Percentiles rank a stretch among this genome's conserved stretches.
phyloP scores from a whole-genome alignment of 2,797 vertebrate genomes.

The Harpagifer antarcticus region DNA sequence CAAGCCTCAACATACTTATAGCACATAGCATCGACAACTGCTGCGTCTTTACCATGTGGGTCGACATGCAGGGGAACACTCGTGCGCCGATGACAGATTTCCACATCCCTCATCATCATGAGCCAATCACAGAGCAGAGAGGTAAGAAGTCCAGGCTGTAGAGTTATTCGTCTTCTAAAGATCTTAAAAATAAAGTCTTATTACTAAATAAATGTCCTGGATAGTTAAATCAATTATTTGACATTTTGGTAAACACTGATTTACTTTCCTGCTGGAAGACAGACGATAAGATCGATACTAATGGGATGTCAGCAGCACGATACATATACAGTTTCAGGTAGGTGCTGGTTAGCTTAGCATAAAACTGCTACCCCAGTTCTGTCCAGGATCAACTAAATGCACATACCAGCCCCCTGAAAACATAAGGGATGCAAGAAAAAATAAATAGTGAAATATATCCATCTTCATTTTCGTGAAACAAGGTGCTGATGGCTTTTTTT shows the following conservation, averaged over 20 bases:
- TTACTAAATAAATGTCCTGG: not conserved
- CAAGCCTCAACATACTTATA: constrained; percentile 51
- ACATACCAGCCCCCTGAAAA: not conserved
- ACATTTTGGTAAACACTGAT: not conserved
- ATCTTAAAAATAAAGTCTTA: not conserved
- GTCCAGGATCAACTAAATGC: not conserved
- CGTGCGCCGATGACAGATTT: constrained; percentile 14
- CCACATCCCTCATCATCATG: constrained; percentile 10
- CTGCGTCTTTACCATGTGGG: constrained; percentile 9
- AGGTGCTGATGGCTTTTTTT: too few species aligned
- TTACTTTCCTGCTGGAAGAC: not conserved
- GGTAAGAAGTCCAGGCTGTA: not conserved
- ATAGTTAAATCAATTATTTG: not conserved
- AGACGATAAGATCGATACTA: not conserved
- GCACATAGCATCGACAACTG: constrained; percentile 51
- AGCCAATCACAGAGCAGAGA: constrained; percentile 16
- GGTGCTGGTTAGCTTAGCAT: constrained; percentile 5
- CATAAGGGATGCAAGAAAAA: too few species aligned
- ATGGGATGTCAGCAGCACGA: not conserved
- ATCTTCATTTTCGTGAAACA: too few species aligned
- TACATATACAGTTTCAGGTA: not conserved
- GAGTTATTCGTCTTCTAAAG: not conserved
- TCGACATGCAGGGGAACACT: constrained; percentile 18
- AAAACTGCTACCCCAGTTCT: not conserved
- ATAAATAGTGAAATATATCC: too few species aligned